Conservation (phyloP, 2,888 invertebrate genomes). For the Agrotis exclamationis region DNA sequence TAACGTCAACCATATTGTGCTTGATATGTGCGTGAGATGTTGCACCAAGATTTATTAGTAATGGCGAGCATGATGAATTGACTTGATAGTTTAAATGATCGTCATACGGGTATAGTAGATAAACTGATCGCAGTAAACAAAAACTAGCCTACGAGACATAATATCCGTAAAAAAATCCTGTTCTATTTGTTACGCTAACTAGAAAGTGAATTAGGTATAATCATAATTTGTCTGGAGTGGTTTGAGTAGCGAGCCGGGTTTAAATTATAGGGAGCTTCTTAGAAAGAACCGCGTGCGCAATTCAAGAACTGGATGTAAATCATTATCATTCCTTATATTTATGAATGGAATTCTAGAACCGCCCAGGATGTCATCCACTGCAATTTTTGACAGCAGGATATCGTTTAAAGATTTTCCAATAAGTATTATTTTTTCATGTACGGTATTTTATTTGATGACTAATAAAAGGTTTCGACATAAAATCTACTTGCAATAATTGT, state of each 20-base stretch:
- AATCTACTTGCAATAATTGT: slow-evolving; percentile 39
- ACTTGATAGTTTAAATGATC: background rate
- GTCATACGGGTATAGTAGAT: background rate
- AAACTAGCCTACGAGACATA: slow-evolving; percentile 15
- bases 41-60: slow-evolving; percentile 63
- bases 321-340: slow-evolving; percentile 72
- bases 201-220: slow-evolving; percentile 80
- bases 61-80: slow-evolving; percentile 8
- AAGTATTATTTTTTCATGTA: background rate
- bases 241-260: slow-evolving; percentile 70
- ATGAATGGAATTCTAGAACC: slow-evolving; percentile 66
- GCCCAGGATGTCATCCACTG: slow-evolving; percentile 61
- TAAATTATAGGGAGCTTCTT: slow-evolving; percentile 77
- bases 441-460: background rate
- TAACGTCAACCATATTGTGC: slow-evolving; percentile 82
- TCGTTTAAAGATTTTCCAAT: background rate
- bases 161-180: slow-evolving; percentile 37
- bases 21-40: slow-evolving; percentile 71
- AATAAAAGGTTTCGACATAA: background rate
- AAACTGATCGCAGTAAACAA: slow-evolving; percentile 26
- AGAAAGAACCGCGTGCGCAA: slow-evolving; percentile 71
- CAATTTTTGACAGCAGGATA: slow-evolving; percentile 39
- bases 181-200: slow-evolving; percentile 72
- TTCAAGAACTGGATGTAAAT: slow-evolving; percentile 67
- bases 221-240: slow-evolving; percentile 75